Evolutionary conservation across 2,888 invertebrate genomes (phyloP).

Genomic region (Adela reaumurella): DNA sequence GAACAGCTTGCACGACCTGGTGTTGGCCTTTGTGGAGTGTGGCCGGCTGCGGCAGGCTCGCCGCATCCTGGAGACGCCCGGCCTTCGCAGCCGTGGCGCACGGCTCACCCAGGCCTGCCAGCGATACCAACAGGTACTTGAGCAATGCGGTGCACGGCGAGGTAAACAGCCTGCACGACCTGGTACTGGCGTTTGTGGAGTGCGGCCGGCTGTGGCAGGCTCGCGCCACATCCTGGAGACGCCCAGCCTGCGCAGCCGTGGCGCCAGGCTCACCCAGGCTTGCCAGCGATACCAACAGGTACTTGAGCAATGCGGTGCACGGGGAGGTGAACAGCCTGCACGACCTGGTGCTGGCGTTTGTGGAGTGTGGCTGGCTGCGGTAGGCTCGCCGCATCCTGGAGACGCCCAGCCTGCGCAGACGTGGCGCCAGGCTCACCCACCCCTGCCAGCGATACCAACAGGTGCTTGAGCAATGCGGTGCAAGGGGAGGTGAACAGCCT

Average conservation of each 20-base stretch:
- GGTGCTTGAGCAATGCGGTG: too few species aligned
- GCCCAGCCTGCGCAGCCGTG: too few species aligned
- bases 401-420: slow-evolving; percentile 74
- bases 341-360: slow-evolving; percentile 78
- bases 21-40: slow-evolving; percentile 79
- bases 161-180: too few species aligned
- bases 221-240: too few species aligned
- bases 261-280: too few species aligned
- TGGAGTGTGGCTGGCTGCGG: slow-evolving; percentile 73
- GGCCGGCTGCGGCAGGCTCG: slow-evolving; percentile 75
- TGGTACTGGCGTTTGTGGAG: too few species aligned
- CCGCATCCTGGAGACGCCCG: slow-evolving; percentile 82
- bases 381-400: slow-evolving; percentile 83
- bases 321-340: slow-evolving; percentile 83
- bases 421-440: slow-evolving; percentile 61
- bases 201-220: too few species aligned
- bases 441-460: slow-evolving; percentile 63
- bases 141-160: too few species aligned
- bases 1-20: slow-evolving; percentile 79
- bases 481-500: too few species aligned
- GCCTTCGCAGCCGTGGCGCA: slow-evolving; percentile 64
- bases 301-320: slow-evolving; percentile 69
- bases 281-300: too few species aligned
- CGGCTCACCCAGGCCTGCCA: slow-evolving; percentile 66
- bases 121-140: slow-evolving; percentile 54